Conservation (phyloP, 2,797 vertebrate genomes). For the Enteromius radiatus region DNA sequence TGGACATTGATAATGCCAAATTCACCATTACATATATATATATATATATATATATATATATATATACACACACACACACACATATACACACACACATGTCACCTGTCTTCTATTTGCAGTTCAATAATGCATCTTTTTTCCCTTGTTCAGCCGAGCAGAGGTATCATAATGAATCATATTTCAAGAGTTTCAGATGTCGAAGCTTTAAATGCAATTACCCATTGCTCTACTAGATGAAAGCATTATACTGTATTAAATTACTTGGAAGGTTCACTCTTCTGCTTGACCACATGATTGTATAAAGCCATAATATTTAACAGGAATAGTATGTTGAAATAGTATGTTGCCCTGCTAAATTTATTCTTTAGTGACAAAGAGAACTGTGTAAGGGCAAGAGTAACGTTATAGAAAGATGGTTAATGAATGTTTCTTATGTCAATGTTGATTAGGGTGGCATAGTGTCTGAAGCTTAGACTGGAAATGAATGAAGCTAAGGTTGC, state of each 20-base stretch:
- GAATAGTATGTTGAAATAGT: slow-evolving; percentile 57
- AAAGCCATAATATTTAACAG: slow-evolving; percentile 63
- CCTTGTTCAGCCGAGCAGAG: slow-evolving; percentile 21
- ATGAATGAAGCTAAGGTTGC: background rate
- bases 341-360: background rate
- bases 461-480: background rate
- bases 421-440: background rate
- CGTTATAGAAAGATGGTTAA: background rate
- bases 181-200: slow-evolving; percentile 62
- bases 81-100: no score
- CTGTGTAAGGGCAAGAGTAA: background rate
- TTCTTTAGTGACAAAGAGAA: slow-evolving; percentile 1
- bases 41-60: no score
- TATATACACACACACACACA: no score
- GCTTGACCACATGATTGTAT: slow-evolving; percentile 61
- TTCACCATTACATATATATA: background rate
- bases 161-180: slow-evolving; percentile 52
- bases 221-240: slow-evolving; percentile 52
- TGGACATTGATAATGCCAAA: slow-evolving; percentile 17
- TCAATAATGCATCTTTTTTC: background rate
- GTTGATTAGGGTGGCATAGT: background rate
- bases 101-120: background rate
- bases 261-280: slow-evolving; percentile 49
- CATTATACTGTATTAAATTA: slow-evolving; percentile 59
- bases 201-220: slow-evolving; percentile 62